Conservation (phyloP, 2,797 vertebrate species). For the Varecia variegata region DNA sequence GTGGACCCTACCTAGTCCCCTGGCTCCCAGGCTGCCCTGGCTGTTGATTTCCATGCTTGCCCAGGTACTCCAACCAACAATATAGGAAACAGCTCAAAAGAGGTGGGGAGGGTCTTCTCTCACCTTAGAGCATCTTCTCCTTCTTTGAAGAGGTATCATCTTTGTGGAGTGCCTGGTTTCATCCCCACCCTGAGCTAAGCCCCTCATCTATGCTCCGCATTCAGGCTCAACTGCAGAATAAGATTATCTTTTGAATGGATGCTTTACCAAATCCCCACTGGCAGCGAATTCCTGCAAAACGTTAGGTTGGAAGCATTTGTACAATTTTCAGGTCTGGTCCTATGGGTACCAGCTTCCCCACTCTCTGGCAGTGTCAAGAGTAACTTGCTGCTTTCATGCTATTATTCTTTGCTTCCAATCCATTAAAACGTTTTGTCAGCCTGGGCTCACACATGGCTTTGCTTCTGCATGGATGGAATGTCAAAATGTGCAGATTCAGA, state of each 20-base stretch:
- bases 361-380: neutral
- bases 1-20: neutral
- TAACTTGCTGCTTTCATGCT: neutral
- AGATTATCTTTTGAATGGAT: neutral
- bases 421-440: constrained; percentile 27
- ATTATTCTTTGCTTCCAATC: neutral
- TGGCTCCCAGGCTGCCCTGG: neutral
- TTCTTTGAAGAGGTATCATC: neutral
- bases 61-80: neutral
- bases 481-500: constrained; percentile 29
- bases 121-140: neutral
- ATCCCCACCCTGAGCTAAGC: neutral
- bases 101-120: neutral
- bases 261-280: neutral
- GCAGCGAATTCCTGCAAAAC: neutral
- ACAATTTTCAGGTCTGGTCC: neutral
- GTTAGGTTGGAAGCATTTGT: neutral
- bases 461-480: neutral
- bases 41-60: neutral
- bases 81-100: neutral
- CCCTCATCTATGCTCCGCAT: neutral
- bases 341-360: neutral
- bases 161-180: neutral
- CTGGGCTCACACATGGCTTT: neutral
- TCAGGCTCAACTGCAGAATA: neutral